Percentiles rank a stretch among this genome's conserved stretches.
These are phyloP conservation scores for Barbus barbus DNA, from an alignment of 2,113 vertebrate genomes.

Conservation along the genomic window DNA sequence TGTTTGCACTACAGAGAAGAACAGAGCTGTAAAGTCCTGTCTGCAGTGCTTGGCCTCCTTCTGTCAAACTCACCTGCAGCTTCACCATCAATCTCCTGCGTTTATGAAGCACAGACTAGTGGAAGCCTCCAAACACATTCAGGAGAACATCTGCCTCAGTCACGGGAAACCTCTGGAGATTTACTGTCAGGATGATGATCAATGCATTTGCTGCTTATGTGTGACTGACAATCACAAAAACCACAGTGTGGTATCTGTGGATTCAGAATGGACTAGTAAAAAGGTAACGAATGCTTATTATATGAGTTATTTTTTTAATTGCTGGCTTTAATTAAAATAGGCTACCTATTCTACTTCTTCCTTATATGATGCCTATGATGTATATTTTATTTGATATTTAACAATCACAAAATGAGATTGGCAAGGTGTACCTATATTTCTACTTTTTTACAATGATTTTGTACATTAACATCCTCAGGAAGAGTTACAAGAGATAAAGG, in stretches of 20 bases:
- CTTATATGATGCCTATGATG: too few relatives aligned
- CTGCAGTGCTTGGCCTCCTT: too few relatives aligned
- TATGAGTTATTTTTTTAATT: too few relatives aligned
- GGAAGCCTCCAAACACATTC: constrained; percentile 12
- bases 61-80: too few relatives aligned
- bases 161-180: neutral
- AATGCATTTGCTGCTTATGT: constrained; percentile 35
- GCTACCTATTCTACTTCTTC: too few relatives aligned
- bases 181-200: neutral
- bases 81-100: too few relatives aligned
- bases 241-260: neutral
- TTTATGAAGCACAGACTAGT: constrained; percentile 2
- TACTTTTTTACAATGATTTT: too few relatives aligned
- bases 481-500: too few relatives aligned
- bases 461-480: too few relatives aligned
- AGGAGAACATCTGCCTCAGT: neutral
- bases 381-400: neutral
- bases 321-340: too few relatives aligned
- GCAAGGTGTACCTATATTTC: neutral
- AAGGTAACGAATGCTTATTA: neutral
- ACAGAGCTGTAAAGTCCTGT: neutral
- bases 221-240: neutral
- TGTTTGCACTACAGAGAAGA: constrained; percentile 35
- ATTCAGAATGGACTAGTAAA: constrained; percentile 3
- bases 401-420: neutral